phyloP scores from a whole-genome alignment of 2,888 invertebrate genomes.

The Andrena fulva region DNA sequence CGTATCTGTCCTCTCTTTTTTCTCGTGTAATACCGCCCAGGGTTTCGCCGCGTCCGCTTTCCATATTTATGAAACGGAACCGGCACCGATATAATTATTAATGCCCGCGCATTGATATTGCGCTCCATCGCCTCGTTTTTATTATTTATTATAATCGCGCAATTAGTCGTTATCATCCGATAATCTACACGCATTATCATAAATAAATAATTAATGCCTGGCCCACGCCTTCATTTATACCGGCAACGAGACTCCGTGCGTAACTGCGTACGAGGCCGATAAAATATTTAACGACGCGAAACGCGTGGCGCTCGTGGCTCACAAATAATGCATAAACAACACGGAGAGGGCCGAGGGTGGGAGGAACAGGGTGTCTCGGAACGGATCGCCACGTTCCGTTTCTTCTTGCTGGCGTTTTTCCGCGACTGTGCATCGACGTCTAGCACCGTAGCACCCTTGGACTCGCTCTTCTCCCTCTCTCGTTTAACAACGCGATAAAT shows the following conservation, averaged over 20 bases:
- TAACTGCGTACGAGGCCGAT: not conserved
- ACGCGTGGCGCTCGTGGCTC: conserved; percentile 3
- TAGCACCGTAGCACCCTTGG: too few relatives aligned
- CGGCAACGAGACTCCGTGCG: not conserved
- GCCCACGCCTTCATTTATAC: conserved; percentile 17
- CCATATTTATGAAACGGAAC: conserved; percentile 52
- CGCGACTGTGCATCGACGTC: not conserved
- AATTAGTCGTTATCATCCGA: conserved; percentile 26
- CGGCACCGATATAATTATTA: conserved; percentile 14
- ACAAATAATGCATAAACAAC: conserved; percentile 2
- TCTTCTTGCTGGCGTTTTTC: not conserved
- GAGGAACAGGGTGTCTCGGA: not conserved
- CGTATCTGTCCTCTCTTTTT: conserved; percentile 11
- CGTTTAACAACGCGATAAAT: conserved; percentile 33
- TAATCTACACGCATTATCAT: conserved; percentile 24
- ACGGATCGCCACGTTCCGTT: not conserved
- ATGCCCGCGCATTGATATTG: conserved; percentile 19
- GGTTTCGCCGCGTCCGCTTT: not conserved
- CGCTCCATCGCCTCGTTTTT: conserved; percentile 29
- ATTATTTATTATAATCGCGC: conserved; percentile 38
- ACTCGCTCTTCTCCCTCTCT: not conserved
- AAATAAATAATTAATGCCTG: conserved; percentile 38
- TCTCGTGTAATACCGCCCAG: not conserved
- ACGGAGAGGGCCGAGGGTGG: not conserved
- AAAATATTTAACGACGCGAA: conserved; percentile 28